Evolutionary conservation across 2,797 vertebrate genomes (phyloP), one percentile per base, ranked within the genome.

Genomic region (Poecilia velifera): DNA sequence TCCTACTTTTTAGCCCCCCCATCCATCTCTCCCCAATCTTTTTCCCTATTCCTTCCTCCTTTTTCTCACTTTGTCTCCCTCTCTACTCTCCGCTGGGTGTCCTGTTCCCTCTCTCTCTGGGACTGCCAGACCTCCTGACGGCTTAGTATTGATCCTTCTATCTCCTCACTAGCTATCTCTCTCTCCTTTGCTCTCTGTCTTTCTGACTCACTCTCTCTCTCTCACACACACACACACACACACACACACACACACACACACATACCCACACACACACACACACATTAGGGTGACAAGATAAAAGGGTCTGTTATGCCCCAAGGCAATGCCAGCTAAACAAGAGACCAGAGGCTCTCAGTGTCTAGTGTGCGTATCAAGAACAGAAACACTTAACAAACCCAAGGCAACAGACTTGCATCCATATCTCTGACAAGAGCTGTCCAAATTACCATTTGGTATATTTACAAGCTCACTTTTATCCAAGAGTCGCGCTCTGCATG

Each of bases 101-200:
- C 94, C 92, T 93, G 90, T 94, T 93, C 90, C 91, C 87, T 89
- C 86, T 87, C 90, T 93, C 91, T 88, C 87, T 92, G 88, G 90
- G 91, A 92, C 89, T 90, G 92, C 90, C 90, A 93, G 94, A 93
- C 93, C 92, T 92, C 88, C 90, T 94, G 93, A 95, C 94, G 91
- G 92, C 94, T 93, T 80, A 79, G 85, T 94, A 95, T 95, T 89
- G 94, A 95, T 95, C 93, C 80, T 71, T 74, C 78, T 81, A 90
- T 92, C 91, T 90, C 81, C 84, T 88, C 81, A 83, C 82, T 84
- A 71, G 72, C 87, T 80, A 68, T 79, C 85, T 83, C 80, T 79
- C 77, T 73, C 72, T 64, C 77, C 53, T 41, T 46, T 68, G 43
- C 39, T 53, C 74, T 78, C 74, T 64, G 28, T 57, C 73, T 79